Evolutionary conservation across 2,797 vertebrate genomes (phyloP), one percentile per base, ranked within the genome.

Genomic region (Enteromius fasciolatus): DNA sequence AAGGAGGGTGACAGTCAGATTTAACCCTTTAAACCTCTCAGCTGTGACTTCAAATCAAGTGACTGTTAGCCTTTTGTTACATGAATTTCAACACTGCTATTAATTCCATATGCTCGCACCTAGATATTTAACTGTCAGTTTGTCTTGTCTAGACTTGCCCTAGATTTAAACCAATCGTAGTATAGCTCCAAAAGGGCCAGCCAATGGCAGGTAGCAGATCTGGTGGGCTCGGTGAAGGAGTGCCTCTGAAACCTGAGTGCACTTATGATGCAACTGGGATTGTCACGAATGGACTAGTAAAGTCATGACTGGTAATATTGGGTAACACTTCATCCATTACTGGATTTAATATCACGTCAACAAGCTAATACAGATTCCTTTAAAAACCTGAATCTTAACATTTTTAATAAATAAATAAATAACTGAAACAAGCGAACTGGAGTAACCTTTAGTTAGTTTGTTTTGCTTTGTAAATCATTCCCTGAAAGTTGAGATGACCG

Each of bases 141-240:
- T 90, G 87, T 88, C 92, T 90, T 84, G 89, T 85, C 72, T 84
- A 90, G 92, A 90, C 93, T 87, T 94, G 93, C 91, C 93, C 93
- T 92, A 81, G 1, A 93, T 94, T 84, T 83, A 23, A 83, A 63
- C 94, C 94, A 94, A 94, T 94, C 85, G 10, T 18, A 54, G 14
- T 18, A 33, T 1, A 10, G 28, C 82, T 83, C 83, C 61, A 39
- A 68, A 64, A 57, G 25, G 3, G 69, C 66, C 14, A 80, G 20
- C 94, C 94, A 95, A 94, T 94, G 83, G 86, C 82, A 2, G 4
- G 11, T 1, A 5, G 44, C 80, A 81, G 36, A 84, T 46, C 67
- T 11, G 87, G 87, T 91, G 89, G 94, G 93, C 89, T 94, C 41
- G 93, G 87, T 87, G 75, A 80, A 69, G 85, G 88, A 93, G 88